These are phyloP conservation scores for Eidolon helvum DNA, from an alignment of 2,113 vertebrate species.

Conservation along the genomic window DNA sequence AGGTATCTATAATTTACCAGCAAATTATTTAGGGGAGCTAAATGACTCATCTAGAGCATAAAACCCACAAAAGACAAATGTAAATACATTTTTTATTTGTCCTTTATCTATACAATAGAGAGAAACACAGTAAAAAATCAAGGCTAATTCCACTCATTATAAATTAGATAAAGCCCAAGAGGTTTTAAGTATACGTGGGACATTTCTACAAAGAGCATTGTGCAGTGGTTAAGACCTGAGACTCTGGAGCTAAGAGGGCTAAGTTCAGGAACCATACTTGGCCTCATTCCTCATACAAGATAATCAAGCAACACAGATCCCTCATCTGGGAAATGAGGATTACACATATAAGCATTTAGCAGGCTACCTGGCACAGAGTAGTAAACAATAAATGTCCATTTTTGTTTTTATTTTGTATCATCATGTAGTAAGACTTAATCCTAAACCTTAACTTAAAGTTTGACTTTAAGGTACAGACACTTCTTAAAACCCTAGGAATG, in stretches of 20 bases:
- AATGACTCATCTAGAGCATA: not conserved
- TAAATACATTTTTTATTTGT: slow-evolving; percentile 1
- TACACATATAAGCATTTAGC: not conserved
- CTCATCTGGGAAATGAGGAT: not conserved
- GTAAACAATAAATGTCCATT: slow-evolving; percentile 17
- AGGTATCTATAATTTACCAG: not conserved
- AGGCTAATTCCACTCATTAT: not conserved
- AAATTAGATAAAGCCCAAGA: not conserved
- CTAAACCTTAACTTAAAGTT: slow-evolving; percentile 17
- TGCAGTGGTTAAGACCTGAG: not conserved
- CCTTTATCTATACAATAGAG: not conserved
- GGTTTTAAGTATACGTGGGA: not conserved
- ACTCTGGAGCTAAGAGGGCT: not conserved
- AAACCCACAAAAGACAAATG: not conserved
- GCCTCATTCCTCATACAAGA: not conserved
- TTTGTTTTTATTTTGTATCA: not conserved
- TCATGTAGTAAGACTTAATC: slow-evolving; percentile 17
- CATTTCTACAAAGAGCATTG: not conserved
- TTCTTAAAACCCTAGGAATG: not conserved
- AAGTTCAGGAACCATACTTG: not conserved
- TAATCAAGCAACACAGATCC: not conserved
- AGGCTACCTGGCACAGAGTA: not conserved
- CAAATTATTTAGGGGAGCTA: not conserved
- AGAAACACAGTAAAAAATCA: not conserved
- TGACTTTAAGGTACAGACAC: not conserved